Conservation (phyloP, 2,888 invertebrate genomes). For the Dexiosoma caninum region DNA sequence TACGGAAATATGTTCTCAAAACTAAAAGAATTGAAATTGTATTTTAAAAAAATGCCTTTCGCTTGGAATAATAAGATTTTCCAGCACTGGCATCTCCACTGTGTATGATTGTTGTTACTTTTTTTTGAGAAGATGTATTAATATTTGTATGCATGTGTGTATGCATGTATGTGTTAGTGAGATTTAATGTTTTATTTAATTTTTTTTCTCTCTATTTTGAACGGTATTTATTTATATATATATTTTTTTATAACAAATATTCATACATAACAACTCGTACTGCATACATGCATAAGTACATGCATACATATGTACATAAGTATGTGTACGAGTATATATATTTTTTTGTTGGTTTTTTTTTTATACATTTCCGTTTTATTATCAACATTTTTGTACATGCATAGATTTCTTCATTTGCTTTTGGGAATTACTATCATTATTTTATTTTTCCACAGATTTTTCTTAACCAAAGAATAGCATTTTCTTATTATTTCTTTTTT, state of each 20-base stretch:
- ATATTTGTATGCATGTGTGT: no score
- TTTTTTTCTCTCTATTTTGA: constrained; percentile 3
- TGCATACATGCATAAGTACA: no score
- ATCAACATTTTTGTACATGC: constrained; percentile 40
- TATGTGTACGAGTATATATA: no score
- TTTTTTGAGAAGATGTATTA: background rate
- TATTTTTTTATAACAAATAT: constrained; percentile 30
- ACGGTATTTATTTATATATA: constrained; percentile 67
- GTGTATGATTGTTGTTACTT: background rate
- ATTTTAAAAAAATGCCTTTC: no score
- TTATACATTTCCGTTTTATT: constrained; percentile 67
- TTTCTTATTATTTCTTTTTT: constrained; percentile 44
- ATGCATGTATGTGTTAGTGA: constrained; percentile 6
- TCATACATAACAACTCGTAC: no score
- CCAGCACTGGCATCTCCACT: background rate
- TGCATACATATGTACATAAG: background rate
- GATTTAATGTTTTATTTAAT: constrained; percentile 41
- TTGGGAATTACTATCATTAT: constrained; percentile 68
- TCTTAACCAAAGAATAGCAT: constrained; percentile 12
- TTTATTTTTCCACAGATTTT: constrained; percentile 58
- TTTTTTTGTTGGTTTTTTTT: constrained; percentile 61
- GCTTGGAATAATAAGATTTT: no score
- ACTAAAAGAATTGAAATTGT: no score
- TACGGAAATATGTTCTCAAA: no score
- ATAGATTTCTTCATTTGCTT: constrained; percentile 46